Base-by-base conservation (phyloP, 2,888 invertebrate species). In the Mesorhabditis belari region DNA sequence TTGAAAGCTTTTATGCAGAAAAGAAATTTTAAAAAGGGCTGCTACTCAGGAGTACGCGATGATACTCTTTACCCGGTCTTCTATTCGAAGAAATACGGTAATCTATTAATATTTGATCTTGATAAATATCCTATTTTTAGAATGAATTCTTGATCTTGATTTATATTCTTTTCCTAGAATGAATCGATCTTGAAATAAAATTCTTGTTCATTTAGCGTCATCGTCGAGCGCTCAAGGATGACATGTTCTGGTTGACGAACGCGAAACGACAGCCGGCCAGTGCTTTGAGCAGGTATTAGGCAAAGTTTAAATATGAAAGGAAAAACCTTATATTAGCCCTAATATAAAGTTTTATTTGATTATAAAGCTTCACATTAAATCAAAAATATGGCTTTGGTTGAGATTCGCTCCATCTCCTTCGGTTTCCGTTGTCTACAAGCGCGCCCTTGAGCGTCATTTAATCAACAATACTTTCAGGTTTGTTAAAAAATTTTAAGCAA, bases 241-340 rank as follows among this genome's bases (percentile, higher is more conserved):
- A 79, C 61, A 80, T 79, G 77, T 73, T 74, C 50, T 79, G 78
- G 77, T 62, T 80, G 57, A 79, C 79, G 51, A 79, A 79, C 63
- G 75, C 70, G 4, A 58, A 69, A 51, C 57, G 74, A 21, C 65
- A 70, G 57, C 70, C 71, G 9, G 68, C 65, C 49, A 69, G 64
- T 25, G 69, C 64, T 72, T 12, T n/a, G 55, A 26, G 24, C 44
- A 35, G 44, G 44, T 35, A 35, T 9, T 9, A 35, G n/a, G n/a
- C n/a, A n/a, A n/a, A n/a, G n/a, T n/a, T n/a, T n/a, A n/a, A n/a
- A n/a, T n/a, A n/a, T n/a, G n/a, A n/a, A n/a, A n/a, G n/a, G n/a
- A n/a, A n/a, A n/a, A n/a, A n/a, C n/a, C n/a, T n/a, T n/a, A n/a
- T n/a, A n/a, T n/a, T n/a, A n/a, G n/a, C n/a, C n/a, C n/a, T n/a